Evolutionary conservation across 2,888 invertebrate species (phyloP).

Genomic region (Masnerella sp.): DNA sequence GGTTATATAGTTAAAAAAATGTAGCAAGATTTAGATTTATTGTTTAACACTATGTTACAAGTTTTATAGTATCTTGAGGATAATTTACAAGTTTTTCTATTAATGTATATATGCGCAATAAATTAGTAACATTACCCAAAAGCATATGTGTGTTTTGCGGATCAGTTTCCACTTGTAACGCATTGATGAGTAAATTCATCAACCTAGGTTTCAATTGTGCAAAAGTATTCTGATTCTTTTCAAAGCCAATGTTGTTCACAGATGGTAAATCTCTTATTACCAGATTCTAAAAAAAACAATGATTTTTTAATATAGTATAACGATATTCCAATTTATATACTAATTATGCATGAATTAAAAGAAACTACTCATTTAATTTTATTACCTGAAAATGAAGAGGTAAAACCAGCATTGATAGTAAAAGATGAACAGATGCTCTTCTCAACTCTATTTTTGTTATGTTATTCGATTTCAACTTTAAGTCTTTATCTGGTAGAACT

Average conservation of each 20-base stretch:
- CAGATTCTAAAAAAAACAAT: constrained; percentile 78
- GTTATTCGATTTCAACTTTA: constrained; percentile 84
- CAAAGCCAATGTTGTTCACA: constrained; percentile 59
- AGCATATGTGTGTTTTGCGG: constrained; percentile 92
- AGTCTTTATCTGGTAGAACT: constrained; percentile 91
- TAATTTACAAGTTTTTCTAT: too few species aligned
- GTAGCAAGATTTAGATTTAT: too few species aligned
- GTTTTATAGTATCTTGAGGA: too few species aligned
- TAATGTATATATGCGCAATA: too few species aligned
- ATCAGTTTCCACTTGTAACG: constrained; percentile 90
- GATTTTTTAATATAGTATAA: too few species aligned
- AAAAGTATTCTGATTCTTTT: constrained; percentile 79
- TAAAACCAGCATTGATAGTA: constrained; percentile 93
- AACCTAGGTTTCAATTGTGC: constrained; percentile 85
- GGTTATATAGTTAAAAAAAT: too few species aligned
- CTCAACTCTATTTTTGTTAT: constrained; percentile 89
- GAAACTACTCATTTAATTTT: too few species aligned
- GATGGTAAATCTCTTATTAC: constrained; percentile 83
- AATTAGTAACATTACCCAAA: too few species aligned
- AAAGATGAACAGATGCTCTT: constrained; percentile 93
- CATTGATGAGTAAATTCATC: constrained; percentile 89
- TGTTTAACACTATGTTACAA: too few species aligned
- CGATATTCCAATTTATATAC: too few species aligned
- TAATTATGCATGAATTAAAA: too few species aligned
- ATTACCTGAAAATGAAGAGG: constrained; percentile 92